Percentiles rank a stretch among this genome's conserved stretches.
phyloP scores from a whole-genome alignment of 2,797 vertebrate genomes.

The Muscicapa striata region DNA sequence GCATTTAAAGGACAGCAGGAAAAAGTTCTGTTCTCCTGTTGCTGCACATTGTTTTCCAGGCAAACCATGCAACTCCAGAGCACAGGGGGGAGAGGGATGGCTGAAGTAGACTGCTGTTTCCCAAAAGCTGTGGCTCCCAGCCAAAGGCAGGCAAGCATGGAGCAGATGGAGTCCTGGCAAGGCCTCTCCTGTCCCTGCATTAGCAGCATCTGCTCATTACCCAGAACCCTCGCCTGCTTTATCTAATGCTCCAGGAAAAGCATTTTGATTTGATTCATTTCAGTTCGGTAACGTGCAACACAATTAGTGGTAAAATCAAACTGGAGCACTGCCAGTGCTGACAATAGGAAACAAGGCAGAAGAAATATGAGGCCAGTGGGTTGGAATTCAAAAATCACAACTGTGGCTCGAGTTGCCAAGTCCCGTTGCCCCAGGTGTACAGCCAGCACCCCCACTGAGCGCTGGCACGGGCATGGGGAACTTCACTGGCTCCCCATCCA shows the following conservation, averaged over 20 bases:
- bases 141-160: conserved; percentile 81
- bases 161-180: conserved; percentile 87
- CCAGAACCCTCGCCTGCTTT: conserved; percentile 81
- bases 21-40: conserved; percentile 2
- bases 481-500: conserved; percentile 22
- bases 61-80: conserved; percentile 30
- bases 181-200: conserved; percentile 80
- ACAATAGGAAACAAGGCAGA: conserved; percentile 83
- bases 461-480: neutral
- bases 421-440: conserved; percentile 68
- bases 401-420: conserved; percentile 78
- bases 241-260: conserved; percentile 85
- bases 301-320: conserved; percentile 83
- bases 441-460: conserved; percentile 44
- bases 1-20: neutral
- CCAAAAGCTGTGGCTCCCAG: conserved; percentile 73
- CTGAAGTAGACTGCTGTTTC: conserved; percentile 67
- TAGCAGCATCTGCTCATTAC: conserved; percentile 88
- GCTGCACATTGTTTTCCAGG: conserved; percentile 41
- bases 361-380: conserved; percentile 80
- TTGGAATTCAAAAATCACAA: conserved; percentile 82
- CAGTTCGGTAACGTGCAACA: conserved; percentile 79
- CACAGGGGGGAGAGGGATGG: conserved; percentile 15
- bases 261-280: conserved; percentile 87
- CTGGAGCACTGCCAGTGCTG: conserved; percentile 80